These are phyloP conservation scores for Lobophora halterata DNA, from an alignment of 2,888 invertebrate genomes.

Conservation along the genomic window DNA sequence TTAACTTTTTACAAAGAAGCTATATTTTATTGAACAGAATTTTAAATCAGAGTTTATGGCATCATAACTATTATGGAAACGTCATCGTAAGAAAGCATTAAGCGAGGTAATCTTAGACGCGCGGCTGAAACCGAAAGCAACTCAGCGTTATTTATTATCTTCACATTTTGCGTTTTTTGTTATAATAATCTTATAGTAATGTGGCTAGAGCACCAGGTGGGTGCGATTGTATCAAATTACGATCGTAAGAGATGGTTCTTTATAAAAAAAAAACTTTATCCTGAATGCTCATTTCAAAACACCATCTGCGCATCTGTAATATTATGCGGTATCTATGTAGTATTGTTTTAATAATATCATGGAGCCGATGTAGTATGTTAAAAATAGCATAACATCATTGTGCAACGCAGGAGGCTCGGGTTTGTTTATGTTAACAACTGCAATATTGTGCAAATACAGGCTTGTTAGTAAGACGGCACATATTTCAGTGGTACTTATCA, in stretches of 20 bases:
- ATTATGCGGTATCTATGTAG: too few relatives aligned
- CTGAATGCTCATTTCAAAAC: too few relatives aligned
- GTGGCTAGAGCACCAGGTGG: slow-evolving; percentile 53
- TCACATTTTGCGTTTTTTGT: slow-evolving; percentile 49
- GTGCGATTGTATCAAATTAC: slow-evolving; percentile 61
- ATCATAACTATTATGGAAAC: slow-evolving; percentile 14
- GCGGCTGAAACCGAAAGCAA: slow-evolving; percentile 49
- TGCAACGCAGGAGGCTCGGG: slow-evolving; percentile 22
- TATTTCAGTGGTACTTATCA: slow-evolving; percentile 37
- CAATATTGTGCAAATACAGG: slow-evolving; percentile 36
- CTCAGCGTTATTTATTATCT: slow-evolving; percentile 54
- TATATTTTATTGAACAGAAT: slow-evolving; percentile 13
- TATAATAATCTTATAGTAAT: slow-evolving; percentile 50
- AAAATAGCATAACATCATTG: slow-evolving; percentile 21
- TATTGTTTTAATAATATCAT: slow-evolving; percentile 11
- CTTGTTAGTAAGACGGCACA: slow-evolving; percentile 42
- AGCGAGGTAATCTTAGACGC: slow-evolving; percentile 40
- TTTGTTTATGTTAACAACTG: slow-evolving; percentile 31
- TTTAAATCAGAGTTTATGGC: slow-evolving; percentile 21
- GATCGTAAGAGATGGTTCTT: slow-evolving; percentile 29
- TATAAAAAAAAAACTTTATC: slow-evolving; percentile 5
- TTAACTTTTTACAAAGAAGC: slow-evolving; percentile 3
- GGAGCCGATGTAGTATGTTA: slow-evolving; percentile 17
- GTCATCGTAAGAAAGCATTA: slow-evolving; percentile 25
- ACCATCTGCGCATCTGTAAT: too few relatives aligned